Evolutionary conservation across 2,888 invertebrate genomes (phyloP), one percentile per base, ranked within the genome.

Genomic region (Amphipyra berbera): DNA sequence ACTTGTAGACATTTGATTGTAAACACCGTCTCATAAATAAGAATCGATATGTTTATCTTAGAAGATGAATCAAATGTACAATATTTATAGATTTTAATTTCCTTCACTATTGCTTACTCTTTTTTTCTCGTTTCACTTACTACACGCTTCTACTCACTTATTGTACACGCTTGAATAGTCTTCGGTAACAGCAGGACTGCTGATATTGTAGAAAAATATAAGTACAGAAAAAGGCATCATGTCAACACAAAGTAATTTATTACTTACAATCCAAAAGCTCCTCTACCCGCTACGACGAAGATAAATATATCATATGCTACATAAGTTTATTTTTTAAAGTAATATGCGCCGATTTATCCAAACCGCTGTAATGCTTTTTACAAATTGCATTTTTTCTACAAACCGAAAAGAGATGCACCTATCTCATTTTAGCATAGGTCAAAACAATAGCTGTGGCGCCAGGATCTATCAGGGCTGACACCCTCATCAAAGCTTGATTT

Each of bases 371-470:
- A 53, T 61, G 33, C 37, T 50, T 58, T 42, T 60, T 62, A 46
- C 45, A 75, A 68, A 68, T 68, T 76, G 33, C 56, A 38, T 58
- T 50, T 45, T 74, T 57, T 61, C 58, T 59, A 37, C 44, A n/a
- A 13, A 61, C 13, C 15, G 40, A 76, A 78, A 60, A 53, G 73
- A 76, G 63, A 73, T 33, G 49, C 37, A 37, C 35, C 61, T 61
- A 66, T 73, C 49, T 69, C 50, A 67, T 72, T 78, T 77, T 62
- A 48, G 41, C 59, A 56, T 61, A 73, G 27, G 38, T 42, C 62
- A 44, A 63, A 80, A 74, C 58, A 65, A 69, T 61, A 52, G 63
- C 30, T 12, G 44, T 55, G 76, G 76, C 66, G 72, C 66, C 70
- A 58, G 42, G 47, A 49, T 15, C 15, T 48, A 6, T 45, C 48